Evolutionary conservation across 2,797 vertebrate species (phyloP).

Genomic region (Phrynocephalus forsythii): DNA sequence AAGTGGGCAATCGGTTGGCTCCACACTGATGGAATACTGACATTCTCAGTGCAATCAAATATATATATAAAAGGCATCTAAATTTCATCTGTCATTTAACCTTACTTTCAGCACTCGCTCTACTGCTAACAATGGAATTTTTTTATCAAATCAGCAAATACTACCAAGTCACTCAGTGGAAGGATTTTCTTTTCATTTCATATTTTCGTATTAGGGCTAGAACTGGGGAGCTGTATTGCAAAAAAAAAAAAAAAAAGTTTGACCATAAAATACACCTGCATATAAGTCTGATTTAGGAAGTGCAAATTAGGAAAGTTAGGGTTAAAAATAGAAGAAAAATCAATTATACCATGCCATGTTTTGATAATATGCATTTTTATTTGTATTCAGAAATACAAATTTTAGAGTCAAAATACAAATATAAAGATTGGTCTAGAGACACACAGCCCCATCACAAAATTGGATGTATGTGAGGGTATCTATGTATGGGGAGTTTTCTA

Average conservation of each 20-base stretch:
- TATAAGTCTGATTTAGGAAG: not conserved
- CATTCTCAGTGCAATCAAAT: too few species aligned
- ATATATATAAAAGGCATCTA: too few species aligned
- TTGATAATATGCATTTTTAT: slow-evolving; percentile 81
- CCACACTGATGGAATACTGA: too few species aligned
- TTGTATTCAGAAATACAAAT: slow-evolving; percentile 82
- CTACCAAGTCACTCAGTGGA: too few species aligned
- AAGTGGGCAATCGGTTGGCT: too few species aligned
- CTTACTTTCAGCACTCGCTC: too few species aligned
- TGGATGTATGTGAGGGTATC: slow-evolving; percentile 37
- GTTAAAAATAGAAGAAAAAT: not conserved
- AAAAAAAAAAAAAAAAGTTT: not conserved
- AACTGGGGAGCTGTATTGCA: not conserved
- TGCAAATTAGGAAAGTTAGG: not conserved
- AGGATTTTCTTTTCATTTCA: too few species aligned
- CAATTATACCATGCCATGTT: slow-evolving; percentile 55
- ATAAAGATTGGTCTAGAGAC: slow-evolving; percentile 74
- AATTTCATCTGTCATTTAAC: too few species aligned
- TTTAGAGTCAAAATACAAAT: slow-evolving; percentile 79
- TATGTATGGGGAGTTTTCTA: not conserved
- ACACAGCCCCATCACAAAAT: slow-evolving; percentile 70
- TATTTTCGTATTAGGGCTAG: too few species aligned
- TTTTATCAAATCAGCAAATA: too few species aligned
- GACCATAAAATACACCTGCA: not conserved
- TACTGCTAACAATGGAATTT: too few species aligned